Base-by-base conservation (phyloP, 2,797 vertebrate species). In the Ptychobarbus kaznakovi region DNA sequence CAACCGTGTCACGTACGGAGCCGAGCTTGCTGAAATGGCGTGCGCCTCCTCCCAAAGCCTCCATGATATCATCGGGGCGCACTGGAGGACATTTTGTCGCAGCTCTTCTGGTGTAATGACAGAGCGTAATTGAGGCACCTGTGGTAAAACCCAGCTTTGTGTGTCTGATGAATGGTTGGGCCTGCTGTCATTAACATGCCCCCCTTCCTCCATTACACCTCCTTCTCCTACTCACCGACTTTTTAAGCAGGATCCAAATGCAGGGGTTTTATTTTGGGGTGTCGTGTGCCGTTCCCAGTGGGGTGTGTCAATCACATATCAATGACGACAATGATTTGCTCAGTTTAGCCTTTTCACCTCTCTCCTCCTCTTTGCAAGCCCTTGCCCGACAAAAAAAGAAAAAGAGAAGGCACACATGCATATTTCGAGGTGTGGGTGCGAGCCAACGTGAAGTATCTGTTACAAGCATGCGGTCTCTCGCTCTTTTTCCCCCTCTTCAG, bases 311-410 rank as follows among this genome's bases (percentile, higher is more conserved):
- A 86, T 89, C 90, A 90, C 89, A 92, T 93, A 93, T 95, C 92
- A 93, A 75, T 42, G 91, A 90, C 92, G 93, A 94, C 94, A 93
- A 94, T 94, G 93, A 93, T 94, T 90, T 89, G 84, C 89, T 89
- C 85, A 92, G 89, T 93, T 95, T 95, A 95, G 92, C 95, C 95
- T 94, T 95, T 95, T 95, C 93, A 95, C 94, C 95, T 89, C 85
- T 90, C 86, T 88, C 88, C 89, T 80, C 86, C 87, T 90, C 89
- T 88, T 72, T 20, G 78, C 73, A 68, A 79, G 80, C 82, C 86
- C 70, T 86, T 85, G 84, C 56, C 87, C 84, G 82, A 93, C 91
- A 92, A 91, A 44, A 80, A 72, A 28, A 12, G 68, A 44, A 76
- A 44, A 81, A 51, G 82, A 40, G 80, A 53, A 86, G 40, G 61